A percentile compares a stretch with the other conserved stretches of the same genome.
These are phyloP conservation scores for Notodonta ziczac DNA, from an alignment of 2,888 invertebrate species.

Conservation along the genomic window DNA sequence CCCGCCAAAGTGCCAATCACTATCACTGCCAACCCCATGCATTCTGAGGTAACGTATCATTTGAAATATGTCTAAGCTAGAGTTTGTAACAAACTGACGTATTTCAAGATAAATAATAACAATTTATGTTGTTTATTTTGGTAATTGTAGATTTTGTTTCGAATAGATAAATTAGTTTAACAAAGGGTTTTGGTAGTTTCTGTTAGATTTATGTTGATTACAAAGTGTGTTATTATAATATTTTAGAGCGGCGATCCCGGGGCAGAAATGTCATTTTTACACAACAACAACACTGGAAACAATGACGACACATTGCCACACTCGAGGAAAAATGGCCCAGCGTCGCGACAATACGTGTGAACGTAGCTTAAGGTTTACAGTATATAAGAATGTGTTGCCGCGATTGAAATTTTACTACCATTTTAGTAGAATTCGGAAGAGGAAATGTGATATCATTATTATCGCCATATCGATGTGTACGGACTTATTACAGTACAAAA, in stretches of 20 bases:
- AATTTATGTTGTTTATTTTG: no score
- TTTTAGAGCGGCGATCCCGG: slow-evolving; percentile 70
- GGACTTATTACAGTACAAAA: slow-evolving; percentile 69
- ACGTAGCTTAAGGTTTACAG: slow-evolving; percentile 22
- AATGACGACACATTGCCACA: slow-evolving; percentile 72
- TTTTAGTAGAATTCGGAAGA: slow-evolving; percentile 42
- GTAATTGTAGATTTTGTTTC: no score
- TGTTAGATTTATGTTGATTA: neutral
- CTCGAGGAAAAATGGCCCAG: slow-evolving; percentile 71
- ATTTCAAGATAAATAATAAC: no score
- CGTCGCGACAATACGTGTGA: slow-evolving; percentile 72
- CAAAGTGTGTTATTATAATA: slow-evolving; percentile 17
- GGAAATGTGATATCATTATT: slow-evolving; percentile 58
- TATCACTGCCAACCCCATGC: slow-evolving; percentile 91
- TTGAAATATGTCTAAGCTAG: neutral
- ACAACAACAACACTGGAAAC: slow-evolving; percentile 85
- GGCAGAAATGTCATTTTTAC: slow-evolving; percentile 89
- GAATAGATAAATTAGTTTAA: no score
- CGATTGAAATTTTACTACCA: slow-evolving; percentile 37
- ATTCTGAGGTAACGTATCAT: slow-evolving; percentile 85
- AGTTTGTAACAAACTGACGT: no score
- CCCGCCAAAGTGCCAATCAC: slow-evolving; percentile 86
- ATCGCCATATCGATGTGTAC: slow-evolving; percentile 55
- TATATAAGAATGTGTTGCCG: slow-evolving; percentile 22
- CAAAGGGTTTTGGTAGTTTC: neutral